Conservation (phyloP, 2,797 vertebrate genomes). For the Lophura swinhoii region DNA sequence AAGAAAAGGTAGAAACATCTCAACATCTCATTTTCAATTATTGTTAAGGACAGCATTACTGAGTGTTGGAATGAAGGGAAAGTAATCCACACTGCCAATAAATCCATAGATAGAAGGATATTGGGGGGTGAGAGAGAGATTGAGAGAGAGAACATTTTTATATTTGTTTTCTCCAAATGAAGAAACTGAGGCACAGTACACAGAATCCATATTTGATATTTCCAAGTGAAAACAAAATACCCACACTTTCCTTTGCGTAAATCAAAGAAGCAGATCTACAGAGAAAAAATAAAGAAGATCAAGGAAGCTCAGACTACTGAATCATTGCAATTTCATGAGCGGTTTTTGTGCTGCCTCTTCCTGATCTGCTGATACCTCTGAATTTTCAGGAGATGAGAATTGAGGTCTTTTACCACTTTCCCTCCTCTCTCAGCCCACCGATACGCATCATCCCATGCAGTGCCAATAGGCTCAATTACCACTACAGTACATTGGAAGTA, state of each 20-base stretch:
- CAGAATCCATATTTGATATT: neutral
- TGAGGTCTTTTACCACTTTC: neutral
- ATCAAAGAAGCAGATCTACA: neutral
- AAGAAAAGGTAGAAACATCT: neutral
- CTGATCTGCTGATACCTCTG: rapidly evolving
- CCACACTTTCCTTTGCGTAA: neutral
- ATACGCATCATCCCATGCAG: rapidly evolving
- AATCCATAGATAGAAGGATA: neutral
- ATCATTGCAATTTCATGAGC: neutral
- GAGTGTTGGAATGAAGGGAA: neutral
- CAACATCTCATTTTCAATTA: neutral
- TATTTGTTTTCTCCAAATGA: neutral
- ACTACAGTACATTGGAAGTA: rapidly evolving
- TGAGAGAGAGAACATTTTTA: neutral
- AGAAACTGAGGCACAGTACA: neutral
- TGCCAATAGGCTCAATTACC: neutral
- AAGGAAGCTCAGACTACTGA: neutral
- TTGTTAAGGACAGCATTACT: neutral
- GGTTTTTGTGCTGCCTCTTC: neutral
- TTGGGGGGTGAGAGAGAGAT: too few species aligned
- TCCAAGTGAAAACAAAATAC: neutral
- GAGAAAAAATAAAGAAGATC: neutral
- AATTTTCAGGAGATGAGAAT: rapidly evolving
- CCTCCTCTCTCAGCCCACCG: neutral
- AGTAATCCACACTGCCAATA: neutral